A percentile compares a stretch with the other conserved stretches of the same genome.
Evolutionary conservation across 2,113 vertebrate genomes (phyloP).

Genomic region (Melanocharis versteri): DNA sequence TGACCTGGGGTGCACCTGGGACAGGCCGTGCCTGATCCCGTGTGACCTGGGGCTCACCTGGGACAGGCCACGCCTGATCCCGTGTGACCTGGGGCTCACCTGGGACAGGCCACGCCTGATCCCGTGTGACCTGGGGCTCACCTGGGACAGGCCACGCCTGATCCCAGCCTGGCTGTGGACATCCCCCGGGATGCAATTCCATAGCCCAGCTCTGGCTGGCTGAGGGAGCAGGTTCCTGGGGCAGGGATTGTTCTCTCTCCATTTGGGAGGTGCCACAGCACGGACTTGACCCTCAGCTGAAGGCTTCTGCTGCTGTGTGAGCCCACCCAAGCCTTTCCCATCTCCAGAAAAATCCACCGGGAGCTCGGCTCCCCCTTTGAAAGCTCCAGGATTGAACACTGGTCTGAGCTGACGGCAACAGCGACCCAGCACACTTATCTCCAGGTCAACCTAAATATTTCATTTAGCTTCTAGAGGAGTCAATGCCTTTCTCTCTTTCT

Average conservation of each 20-base stretch:
- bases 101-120: no score
- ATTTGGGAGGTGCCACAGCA: not conserved
- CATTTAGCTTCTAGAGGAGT: conserved; percentile 56
- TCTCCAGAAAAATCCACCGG: not conserved
- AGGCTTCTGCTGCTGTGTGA: not conserved
- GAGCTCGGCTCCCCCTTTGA: not conserved
- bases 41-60: no score
- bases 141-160: not conserved
- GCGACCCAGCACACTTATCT: not conserved
- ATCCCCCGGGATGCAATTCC: not conserved
- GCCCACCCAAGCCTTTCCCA: not conserved
- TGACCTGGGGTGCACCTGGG: no score
- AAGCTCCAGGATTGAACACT: not conserved
- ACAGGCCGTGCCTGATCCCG: not conserved
- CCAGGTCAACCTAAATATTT: conserved; percentile 62
- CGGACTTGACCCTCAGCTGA: not conserved
- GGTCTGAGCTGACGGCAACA: not conserved
- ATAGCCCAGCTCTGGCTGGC: rapidly evolving
- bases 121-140: rapidly evolving
- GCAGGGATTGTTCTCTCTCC: not conserved
- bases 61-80: not conserved
- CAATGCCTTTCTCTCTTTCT: conserved; percentile 29
- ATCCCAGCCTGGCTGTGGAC: not conserved
- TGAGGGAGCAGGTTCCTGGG: not conserved
- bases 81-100: not conserved